Evolutionary conservation across 1,140 invertebrate species (phyloP).

Genomic region (Drosophila navojoa): DNA sequence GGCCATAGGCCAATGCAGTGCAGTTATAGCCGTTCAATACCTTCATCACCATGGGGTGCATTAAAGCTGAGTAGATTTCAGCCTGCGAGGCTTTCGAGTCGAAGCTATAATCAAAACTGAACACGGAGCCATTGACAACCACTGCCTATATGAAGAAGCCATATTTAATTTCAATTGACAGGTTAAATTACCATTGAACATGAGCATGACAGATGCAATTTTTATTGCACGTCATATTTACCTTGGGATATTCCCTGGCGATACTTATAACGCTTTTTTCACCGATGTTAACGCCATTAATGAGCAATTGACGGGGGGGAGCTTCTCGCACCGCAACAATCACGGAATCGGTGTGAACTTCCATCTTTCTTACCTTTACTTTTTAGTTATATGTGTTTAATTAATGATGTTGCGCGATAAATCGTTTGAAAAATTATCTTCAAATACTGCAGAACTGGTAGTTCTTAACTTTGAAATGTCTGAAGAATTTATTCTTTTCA

Average conservation of each 20-base stretch:
- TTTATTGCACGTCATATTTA: background rate
- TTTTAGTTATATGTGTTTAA: constrained; percentile 2
- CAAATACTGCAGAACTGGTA: too few relatives aligned
- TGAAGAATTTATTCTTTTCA: too few relatives aligned
- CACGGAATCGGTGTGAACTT: constrained; percentile 19
- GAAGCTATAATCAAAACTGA: constrained; percentile 88
- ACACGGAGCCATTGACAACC: constrained; percentile 70
- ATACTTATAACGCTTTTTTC: constrained; percentile 8
- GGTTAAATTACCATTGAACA: too few relatives aligned
- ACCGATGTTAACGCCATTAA: constrained; percentile 1
- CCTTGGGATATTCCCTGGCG: background rate
- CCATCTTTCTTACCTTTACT: background rate
- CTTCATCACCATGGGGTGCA: constrained; percentile 90
- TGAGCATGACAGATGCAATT: background rate
- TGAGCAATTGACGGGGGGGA: constrained; percentile 14
- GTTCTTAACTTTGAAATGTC: too few relatives aligned
- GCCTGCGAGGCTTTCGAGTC: constrained; percentile 85
- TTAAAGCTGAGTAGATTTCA: constrained; percentile 90
- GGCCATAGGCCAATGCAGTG: constrained; percentile 91
- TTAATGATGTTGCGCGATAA: background rate
- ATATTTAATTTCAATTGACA: background rate
- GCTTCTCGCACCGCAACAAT: constrained; percentile 42
- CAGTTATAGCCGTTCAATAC: constrained; percentile 89
- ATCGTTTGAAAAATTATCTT: too few relatives aligned
- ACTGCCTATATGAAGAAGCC: constrained; percentile 22